Base-by-base conservation (phyloP, 2,888 invertebrate genomes). In the Matsumyia berberina region DNA sequence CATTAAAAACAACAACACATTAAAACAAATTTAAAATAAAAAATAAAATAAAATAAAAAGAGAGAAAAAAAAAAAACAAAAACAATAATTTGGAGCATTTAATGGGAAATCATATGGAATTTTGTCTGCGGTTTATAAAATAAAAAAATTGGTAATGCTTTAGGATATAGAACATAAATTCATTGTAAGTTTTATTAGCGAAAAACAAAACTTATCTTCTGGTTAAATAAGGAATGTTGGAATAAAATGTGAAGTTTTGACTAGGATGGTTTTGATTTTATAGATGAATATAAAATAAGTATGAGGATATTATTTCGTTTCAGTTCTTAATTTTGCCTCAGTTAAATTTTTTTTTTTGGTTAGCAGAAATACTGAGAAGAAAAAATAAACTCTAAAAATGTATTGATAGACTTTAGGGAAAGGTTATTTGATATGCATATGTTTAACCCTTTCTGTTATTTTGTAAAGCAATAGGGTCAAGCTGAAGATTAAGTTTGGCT, bases 1-100 rank as follows among this genome's bases (percentile, higher is more conserved):
- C 67, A 81, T 67, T 86, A 81, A 86, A 86, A 86, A 76, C 85
- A 85, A 85, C 85, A 85, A 85, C 80, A 76, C 66, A 83, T 55
- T 66, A 67, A 80, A 86, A 77, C 69, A 77, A 79, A 49, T 69
- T 17, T 67, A 24, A 67, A 74, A 69, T 44, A 58, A 74, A 85
- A 51, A 67, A n/a, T 31, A 67, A 76, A 9, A 29, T 17, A 58
- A 51, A 44, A 17, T 17, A n/a, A n/a, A n/a, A n/a, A n/a, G n/a
- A n/a, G n/a, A n/a, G n/a, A n/a, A n/a, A n/a, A 17, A 62, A 49
- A 35, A 60, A 53, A 35, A 42, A 12, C 42, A 72, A 49, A 39
- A 39, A 35, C 12, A 24, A 31, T 31, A 17, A 67, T 46, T 19
- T 24, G 24, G 17, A 35, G 17, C 49, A 74, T 17, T 24, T 7